These are phyloP conservation scores for Hippocampus barbouri DNA, from an alignment of 2,113 vertebrate species.

Conservation along the genomic window DNA sequence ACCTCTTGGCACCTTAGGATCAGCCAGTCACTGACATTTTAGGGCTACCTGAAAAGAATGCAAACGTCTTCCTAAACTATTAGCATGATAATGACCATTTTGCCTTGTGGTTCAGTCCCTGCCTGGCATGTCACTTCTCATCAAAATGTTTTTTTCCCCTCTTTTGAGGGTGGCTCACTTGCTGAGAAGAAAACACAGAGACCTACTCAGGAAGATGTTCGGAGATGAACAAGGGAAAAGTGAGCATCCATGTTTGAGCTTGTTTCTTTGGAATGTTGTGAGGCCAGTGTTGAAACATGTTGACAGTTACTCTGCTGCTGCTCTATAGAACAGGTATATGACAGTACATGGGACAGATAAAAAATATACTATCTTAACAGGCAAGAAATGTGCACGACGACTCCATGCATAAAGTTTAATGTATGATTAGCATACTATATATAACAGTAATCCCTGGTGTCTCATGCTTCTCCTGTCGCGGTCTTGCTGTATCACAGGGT, in stretches of 20 bases:
- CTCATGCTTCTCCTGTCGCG: too few species aligned
- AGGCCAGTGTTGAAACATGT: conserved; percentile 48
- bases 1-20: neutral
- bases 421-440: too few species aligned
- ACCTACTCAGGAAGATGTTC: neutral
- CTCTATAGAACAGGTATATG: neutral
- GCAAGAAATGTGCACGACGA: neutral
- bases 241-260: conserved; percentile 45
- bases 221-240: neutral
- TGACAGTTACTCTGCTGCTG: neutral
- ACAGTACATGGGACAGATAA: too few species aligned
- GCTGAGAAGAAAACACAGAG: neutral
- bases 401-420: too few species aligned
- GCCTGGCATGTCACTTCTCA: neutral
- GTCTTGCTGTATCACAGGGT: too few species aligned
- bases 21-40: neutral
- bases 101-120: neutral
- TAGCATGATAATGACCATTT: neutral
- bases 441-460: too few species aligned
- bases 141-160: neutral
- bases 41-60: neutral
- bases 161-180: neutral
- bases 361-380: neutral
- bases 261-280: conserved; percentile 54
- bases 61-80: neutral